These are phyloP conservation scores for Hirundo rustica DNA, from an alignment of 2,797 vertebrate genomes.

Conservation along the genomic window DNA sequence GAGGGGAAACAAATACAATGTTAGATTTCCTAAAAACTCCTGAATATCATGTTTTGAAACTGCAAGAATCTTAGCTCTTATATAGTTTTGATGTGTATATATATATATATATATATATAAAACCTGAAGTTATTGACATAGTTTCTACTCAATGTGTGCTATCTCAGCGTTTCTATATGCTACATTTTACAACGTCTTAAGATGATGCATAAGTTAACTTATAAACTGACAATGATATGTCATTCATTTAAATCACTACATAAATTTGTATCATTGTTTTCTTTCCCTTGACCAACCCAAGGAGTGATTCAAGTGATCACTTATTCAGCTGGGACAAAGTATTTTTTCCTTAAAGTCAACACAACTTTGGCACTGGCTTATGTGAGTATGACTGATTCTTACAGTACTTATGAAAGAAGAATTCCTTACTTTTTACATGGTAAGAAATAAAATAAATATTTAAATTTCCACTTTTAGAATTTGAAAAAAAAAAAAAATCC, in stretches of 20 bases:
- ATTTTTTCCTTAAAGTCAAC: neutral
- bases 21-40: neutral
- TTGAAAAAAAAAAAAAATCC: neutral
- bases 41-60: neutral
- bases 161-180: neutral
- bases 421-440: neutral
- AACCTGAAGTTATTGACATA: neutral
- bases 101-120: neutral
- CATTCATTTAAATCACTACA: neutral
- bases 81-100: neutral
- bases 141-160: neutral
- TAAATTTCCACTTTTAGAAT: neutral
- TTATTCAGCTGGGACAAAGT: neutral
- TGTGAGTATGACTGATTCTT: neutral
- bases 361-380: neutral
- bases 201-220: neutral
- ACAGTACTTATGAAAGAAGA: neutral
- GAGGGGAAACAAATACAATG: neutral
- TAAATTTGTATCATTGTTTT: neutral
- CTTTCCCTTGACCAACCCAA: neutral
- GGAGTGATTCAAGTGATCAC: neutral
- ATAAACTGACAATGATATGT: neutral
- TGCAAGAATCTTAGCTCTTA: neutral
- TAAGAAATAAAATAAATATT: neutral
- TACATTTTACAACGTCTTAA: neutral